A percentile compares a stretch with the other conserved stretches of the same genome.
phyloP scores from a whole-genome alignment of 2,888 invertebrate genomes.

The Rotaria macrura region DNA sequence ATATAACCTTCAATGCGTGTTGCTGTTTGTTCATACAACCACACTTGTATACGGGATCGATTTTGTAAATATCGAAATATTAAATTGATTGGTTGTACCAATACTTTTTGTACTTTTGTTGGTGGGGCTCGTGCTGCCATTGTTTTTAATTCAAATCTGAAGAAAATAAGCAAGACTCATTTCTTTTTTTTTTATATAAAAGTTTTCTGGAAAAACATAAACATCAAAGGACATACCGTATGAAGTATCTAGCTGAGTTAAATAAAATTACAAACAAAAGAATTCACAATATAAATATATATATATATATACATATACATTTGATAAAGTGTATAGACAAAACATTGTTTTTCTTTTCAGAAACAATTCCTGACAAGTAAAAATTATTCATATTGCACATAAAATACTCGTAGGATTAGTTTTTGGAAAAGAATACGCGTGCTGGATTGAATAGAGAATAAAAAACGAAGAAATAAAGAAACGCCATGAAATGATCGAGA shows the following conservation, averaged over 20 bases:
- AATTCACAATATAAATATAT: not conserved
- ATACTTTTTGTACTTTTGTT: constrained; percentile 86
- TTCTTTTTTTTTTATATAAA: not conserved
- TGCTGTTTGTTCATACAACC: constrained; percentile 92
- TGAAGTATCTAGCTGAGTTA: not conserved
- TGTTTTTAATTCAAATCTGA: too few species aligned
- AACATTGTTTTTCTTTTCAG: not conserved
- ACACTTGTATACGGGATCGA: constrained; percentile 79
- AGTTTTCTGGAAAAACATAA: not conserved
- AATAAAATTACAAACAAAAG: not conserved
- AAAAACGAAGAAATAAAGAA: not conserved
- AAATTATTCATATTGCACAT: too few species aligned
- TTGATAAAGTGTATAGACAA: too few species aligned
- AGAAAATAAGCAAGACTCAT: not conserved
- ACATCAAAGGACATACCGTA: not conserved
- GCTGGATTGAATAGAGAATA: constrained; percentile 3
- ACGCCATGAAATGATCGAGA: not conserved
- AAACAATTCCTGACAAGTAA: not conserved
- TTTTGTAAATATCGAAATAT: constrained; percentile 91
- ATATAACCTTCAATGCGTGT: constrained; percentile 93
- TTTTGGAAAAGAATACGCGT: not conserved
- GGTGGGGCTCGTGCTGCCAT: constrained; percentile 30
- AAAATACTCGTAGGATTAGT: not conserved
- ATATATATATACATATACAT: too few species aligned
- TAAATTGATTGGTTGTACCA: constrained; percentile 60